phyloP scores from a whole-genome alignment of 2,888 invertebrate species.

The Pterostichus madidus region DNA sequence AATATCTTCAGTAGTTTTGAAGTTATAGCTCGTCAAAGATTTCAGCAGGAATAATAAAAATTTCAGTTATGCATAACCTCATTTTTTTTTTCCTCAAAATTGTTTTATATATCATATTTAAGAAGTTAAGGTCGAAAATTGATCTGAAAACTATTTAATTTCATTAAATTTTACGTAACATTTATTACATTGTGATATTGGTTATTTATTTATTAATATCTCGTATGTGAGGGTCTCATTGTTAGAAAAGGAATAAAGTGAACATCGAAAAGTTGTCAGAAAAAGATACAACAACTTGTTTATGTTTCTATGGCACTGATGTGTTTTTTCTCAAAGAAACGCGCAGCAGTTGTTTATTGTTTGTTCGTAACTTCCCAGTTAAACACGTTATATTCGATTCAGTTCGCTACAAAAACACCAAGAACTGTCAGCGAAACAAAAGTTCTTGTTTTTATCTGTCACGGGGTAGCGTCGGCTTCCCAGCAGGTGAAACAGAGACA shows the following conservation, averaged over 20 bases:
- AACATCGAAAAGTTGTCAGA: not conserved
- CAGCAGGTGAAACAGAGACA: not conserved
- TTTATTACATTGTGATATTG: no score
- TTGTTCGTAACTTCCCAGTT: slow-evolving; percentile 19
- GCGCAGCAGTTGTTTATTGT: slow-evolving; percentile 20
- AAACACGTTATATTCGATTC: slow-evolving; percentile 39
- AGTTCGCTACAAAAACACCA: slow-evolving; percentile 41
- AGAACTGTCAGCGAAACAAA: slow-evolving; percentile 29
- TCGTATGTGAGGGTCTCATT: no score
- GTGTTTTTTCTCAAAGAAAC: slow-evolving; percentile 14
- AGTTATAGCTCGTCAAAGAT: no score
- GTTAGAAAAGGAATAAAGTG: not conserved
- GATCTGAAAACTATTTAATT: no score
- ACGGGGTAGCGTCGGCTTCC: not conserved
- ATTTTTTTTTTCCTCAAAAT: not conserved
- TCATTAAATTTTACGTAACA: no score
- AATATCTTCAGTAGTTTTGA: no score
- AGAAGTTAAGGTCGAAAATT: no score
- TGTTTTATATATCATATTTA: not conserved
- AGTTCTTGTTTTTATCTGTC: slow-evolving; percentile 42
- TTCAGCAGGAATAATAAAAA: no score
- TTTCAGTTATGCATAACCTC: no score
- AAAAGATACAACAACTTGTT: not conserved
- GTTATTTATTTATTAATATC: no score
- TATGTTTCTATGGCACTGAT: no score